Percentiles rank a stretch among this genome's conserved stretches.
Conservation (phyloP, 2,888 invertebrate species). For the Pterostichus niger region DNA sequence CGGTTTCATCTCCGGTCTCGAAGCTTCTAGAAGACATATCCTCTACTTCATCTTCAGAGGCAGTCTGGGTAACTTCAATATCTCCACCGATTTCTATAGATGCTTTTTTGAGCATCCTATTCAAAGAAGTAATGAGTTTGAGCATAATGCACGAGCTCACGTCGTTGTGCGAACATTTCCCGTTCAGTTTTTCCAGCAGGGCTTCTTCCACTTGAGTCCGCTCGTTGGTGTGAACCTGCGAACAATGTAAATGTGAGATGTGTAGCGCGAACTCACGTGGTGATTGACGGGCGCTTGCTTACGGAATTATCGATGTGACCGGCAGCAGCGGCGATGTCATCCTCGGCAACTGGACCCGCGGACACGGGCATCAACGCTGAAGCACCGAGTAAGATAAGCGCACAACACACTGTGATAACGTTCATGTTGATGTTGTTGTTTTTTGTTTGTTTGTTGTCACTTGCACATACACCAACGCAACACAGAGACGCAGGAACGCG, state of each 20-base stretch:
- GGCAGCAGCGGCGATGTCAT: slow-evolving; percentile 71
- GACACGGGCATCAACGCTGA: slow-evolving; percentile 66
- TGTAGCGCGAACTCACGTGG: too few species aligned
- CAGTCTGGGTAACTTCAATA: slow-evolving; percentile 86
- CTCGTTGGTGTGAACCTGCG: slow-evolving; percentile 76
- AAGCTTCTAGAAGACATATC: slow-evolving; percentile 74
- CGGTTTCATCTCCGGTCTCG: slow-evolving; percentile 75
- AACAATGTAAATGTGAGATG: background rate
- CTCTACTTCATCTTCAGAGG: slow-evolving; percentile 77
- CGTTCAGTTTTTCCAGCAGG: slow-evolving; percentile 86
- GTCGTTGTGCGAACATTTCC: slow-evolving; percentile 88
- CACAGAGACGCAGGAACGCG: background rate
- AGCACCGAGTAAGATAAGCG: slow-evolving; percentile 70
- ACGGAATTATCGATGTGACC: slow-evolving; percentile 75
- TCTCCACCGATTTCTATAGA: slow-evolving; percentile 88
- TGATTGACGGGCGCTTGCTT: slow-evolving; percentile 69
- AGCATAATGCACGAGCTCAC: slow-evolving; percentile 90
- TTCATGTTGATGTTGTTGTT: slow-evolving; percentile 40
- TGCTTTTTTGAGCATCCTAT: slow-evolving; percentile 88
- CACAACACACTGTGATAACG: slow-evolving; percentile 73
- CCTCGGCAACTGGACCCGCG: slow-evolving; percentile 75
- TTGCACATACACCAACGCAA: slow-evolving; percentile 44
- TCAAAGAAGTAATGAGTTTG: slow-evolving; percentile 90
- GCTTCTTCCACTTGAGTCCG: slow-evolving; percentile 82
- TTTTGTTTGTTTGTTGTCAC: slow-evolving; percentile 16